Base-by-base conservation (phyloP, 2,888 invertebrate species). In the Latrodectus elegans region DNA sequence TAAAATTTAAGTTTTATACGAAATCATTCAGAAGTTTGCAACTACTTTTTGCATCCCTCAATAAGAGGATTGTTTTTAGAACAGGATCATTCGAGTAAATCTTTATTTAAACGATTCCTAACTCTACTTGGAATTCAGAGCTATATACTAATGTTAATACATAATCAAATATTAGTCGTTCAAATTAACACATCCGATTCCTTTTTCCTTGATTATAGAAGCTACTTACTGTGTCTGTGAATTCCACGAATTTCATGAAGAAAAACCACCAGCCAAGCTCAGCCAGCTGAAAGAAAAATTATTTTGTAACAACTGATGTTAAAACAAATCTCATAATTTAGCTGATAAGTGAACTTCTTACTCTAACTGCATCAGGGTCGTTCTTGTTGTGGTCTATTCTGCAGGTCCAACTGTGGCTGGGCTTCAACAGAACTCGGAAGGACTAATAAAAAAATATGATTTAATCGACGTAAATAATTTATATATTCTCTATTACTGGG, bases 201-300 rank as follows among this genome's bases (percentile, higher is more conserved):
- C 6, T 38, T 38, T 4, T 38, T 38, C n/a, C n/a, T n/a, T 38
- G 0, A 22, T 22, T 22, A 22, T 1, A 2, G 38, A 38, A 38
- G 38, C 38, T n/a, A 71, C 87, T 78, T 88, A 88, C 87, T 55
- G 87, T 88, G 26, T 88, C 87, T 11, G 87, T 82, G 65, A 88
- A 88, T 83, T 88, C 87, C 22, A 88, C 17, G 22, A 88, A 88
- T 64, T 88, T 88, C 51, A 83, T 88, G 60, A 88, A 88, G 70
- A 74, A 88, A 83, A 88, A 88, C 87, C 87, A 88, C 87, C 87
- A 88, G n/a, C 87, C 87, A n/a, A 88, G 68, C 52, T 83, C 82
- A 38, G 87, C 87, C n/a, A 88, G 49, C 87, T 88, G 17, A 6
- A 88, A 88, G 17, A 70, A 17, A 51, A 64, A n/a, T 51, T 15